Evolutionary conservation across 2,797 vertebrate species (phyloP), one percentile per base, ranked within the genome.

Genomic region (Acropternis orthonyx): DNA sequence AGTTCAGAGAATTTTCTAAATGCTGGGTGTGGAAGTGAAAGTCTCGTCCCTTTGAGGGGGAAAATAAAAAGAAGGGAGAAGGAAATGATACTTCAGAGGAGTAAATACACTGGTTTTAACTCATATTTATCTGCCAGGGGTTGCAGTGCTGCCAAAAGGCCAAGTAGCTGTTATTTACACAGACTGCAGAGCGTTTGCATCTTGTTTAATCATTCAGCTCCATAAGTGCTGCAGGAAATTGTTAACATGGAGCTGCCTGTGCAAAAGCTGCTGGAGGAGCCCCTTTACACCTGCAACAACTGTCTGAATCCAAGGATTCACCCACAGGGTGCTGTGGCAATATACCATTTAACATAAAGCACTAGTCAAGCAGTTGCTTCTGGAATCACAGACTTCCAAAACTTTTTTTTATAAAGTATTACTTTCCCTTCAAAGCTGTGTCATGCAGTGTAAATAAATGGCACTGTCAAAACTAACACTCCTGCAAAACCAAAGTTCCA

Each of bases 361-460:
- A 1, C 28, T 62, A 41, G 61, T 39, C 49, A 67, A 52, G 37
- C n/a, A 34, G 61, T 49, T 84, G 41, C 39, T 80, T 95, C 73
- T 94, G 89, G 41, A 94, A 52, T 30, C n/a, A 58, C 37, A 72
- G 84, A 34, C 89, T 96, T 94, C 67, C 55, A 82, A 96, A 98
- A 98, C 94, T 98, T 98, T 94, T 41, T 61, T 94, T 41, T 61
- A 66, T 54, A 3, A 77, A 93, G 77, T 52, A 43, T 41, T 36
- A 6, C 4, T 13, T n/a, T 15, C 46, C 49, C 43, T 76, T 88
- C 65, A 44, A 55, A 69, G 27, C 66, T 56, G n/a, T 44, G 30
- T 68, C 48, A 54, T 26, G 10, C 16, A 11, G 11, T 3, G 39
- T 24, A 48, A 49, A 39, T 61, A 76, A 83, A 55, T 7, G 67